These are phyloP conservation scores for Enchytraeus crypticus DNA, from an alignment of 2,888 invertebrate species.

Conservation along the genomic window DNA sequence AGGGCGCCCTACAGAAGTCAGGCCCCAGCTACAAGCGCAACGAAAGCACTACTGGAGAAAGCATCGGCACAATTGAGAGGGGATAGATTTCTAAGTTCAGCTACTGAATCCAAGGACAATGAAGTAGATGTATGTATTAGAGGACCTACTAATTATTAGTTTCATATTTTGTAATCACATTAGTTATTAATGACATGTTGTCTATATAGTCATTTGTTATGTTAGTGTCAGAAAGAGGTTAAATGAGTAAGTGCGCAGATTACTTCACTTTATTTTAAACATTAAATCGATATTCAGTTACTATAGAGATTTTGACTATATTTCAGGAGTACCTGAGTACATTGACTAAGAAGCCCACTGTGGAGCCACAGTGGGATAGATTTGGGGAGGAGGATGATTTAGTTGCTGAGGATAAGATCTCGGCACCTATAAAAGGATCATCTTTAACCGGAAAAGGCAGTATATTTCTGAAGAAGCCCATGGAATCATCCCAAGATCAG, in stretches of 20 bases:
- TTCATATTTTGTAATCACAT: no score
- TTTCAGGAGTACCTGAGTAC: constrained; percentile 18
- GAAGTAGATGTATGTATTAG: not conserved
- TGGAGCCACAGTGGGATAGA: constrained; percentile 19
- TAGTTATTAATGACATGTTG: no score
- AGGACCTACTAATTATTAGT: not conserved
- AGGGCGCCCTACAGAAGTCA: no score
- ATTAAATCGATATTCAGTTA: no score
- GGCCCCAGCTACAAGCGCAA: no score
- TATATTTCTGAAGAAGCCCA: constrained; percentile 7
- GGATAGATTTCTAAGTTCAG: not conserved
- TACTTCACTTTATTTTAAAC: no score
- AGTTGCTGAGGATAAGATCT: constrained; percentile 4
- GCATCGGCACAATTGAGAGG: constrained; percentile 13
- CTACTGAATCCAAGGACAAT: not conserved
- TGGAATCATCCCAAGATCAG: not conserved
- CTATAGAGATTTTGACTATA: no score
- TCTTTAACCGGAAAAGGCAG: not conserved
- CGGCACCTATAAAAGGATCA: no score
- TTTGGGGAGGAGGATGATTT: constrained; percentile 17
- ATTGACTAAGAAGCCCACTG: constrained; percentile 1
- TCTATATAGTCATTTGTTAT: no score
- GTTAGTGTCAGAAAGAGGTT: no score
- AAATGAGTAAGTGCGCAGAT: no score
- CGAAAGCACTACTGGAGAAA: constrained; percentile 11